Conservation (phyloP, 1,140 invertebrate species). For the Neodiprion virginianus region DNA sequence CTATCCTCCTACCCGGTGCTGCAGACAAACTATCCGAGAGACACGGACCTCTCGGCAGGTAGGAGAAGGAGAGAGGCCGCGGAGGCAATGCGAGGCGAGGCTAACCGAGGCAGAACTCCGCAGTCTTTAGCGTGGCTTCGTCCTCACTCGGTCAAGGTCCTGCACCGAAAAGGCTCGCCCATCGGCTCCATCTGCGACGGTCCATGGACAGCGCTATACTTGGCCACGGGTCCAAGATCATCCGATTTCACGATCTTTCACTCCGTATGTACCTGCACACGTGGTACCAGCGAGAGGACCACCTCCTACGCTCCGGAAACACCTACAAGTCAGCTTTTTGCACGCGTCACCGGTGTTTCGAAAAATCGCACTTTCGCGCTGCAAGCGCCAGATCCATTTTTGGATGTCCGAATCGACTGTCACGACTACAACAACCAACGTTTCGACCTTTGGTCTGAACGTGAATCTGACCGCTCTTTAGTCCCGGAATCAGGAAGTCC, state of each 20-base stretch:
- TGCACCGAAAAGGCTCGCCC: conserved; percentile 46
- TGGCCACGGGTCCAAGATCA: conserved; percentile 29
- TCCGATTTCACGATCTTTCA: neutral
- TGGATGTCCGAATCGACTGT: too few relatives aligned
- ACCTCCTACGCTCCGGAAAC: conserved; percentile 16
- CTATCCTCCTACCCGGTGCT: conserved; percentile 36
- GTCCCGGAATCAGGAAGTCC: too few relatives aligned
- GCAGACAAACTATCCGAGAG: conserved; percentile 30
- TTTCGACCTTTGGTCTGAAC: too few relatives aligned
- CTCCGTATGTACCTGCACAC: neutral
- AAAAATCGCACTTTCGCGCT: neutral
- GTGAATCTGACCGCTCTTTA: too few relatives aligned
- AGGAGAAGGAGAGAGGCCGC: conserved; percentile 17
- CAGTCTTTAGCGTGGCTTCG: conserved; percentile 20
- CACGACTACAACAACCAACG: too few relatives aligned
- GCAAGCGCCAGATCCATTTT: too few relatives aligned
- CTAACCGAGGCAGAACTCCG: neutral
- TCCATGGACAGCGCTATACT: conserved; percentile 47
- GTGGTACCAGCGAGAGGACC: neutral
- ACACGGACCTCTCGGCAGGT: conserved; percentile 18
- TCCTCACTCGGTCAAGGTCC: conserved; percentile 57
- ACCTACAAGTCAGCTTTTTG: neutral
- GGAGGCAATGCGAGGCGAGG: conserved; percentile 13
- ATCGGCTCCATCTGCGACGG: conserved; percentile 17
- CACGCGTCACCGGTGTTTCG: neutral